Conservation (phyloP, 1,140 invertebrate species). For the Drosophila miranda region DNA sequence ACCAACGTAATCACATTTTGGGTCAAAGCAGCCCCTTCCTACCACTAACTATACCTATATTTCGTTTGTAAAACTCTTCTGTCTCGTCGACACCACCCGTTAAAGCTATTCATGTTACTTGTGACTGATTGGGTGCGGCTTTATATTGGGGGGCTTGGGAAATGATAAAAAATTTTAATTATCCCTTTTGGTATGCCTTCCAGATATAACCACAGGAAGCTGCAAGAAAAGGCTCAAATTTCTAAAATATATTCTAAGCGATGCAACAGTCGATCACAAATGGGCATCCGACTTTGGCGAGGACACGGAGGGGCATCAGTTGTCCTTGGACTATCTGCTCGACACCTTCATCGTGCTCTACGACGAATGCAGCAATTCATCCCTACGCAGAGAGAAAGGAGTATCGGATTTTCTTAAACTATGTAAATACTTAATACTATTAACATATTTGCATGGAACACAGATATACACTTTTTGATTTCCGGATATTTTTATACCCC, state of each 20-base stretch:
- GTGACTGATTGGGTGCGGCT: conserved; percentile 41
- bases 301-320: conserved; percentile 64
- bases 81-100: conserved; percentile 25
- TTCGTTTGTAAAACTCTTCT: conserved; percentile 12
- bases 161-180: too few relatives aligned
- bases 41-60: not conserved
- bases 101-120: conserved; percentile 24
- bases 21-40: too few relatives aligned
- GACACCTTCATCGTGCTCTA: conserved; percentile 96
- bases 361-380: conserved; percentile 98
- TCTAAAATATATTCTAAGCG: conserved; percentile 63
- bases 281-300: conserved; percentile 53
- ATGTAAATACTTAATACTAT: conserved; percentile 86
- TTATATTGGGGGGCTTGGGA: conserved; percentile 12
- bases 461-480: too few relatives aligned
- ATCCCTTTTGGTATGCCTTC: conserved; percentile 8
- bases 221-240: conserved; percentile 71
- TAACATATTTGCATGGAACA: not conserved
- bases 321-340: conserved; percentile 92
- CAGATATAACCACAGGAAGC: conserved; percentile 63
- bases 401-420: conserved; percentile 98
- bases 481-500: too few relatives aligned
- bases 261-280: conserved; percentile 52
- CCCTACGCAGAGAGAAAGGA: conserved; percentile 95
- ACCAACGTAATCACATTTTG: too few relatives aligned